Evolutionary conservation across 2,797 vertebrate species (phyloP), one percentile per base, ranked within the genome.

Genomic region (Hoplostethus atlanticus): DNA sequence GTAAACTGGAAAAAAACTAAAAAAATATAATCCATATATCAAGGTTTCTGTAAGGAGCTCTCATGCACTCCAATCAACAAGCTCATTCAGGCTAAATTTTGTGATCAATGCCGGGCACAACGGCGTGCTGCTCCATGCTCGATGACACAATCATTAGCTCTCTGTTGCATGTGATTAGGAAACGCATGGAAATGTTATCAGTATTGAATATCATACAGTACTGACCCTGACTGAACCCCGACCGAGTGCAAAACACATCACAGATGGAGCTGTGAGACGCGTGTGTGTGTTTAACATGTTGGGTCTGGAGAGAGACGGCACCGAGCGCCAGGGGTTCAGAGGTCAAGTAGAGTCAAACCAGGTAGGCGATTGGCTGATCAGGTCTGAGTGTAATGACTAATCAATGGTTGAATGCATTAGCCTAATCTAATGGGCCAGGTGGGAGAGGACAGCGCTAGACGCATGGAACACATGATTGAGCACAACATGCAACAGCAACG

Each of bases 401-500:
- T 98, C 97, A 97, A 97, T 98, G 95, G 94, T 93, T 94, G 97
- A 97, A 97, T 98, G 96, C 95, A 97, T 98, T 97, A 97, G 88
- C 95, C 96, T 95, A 96, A 97, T 96, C 94, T 96, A 96, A 97
- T 95, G 95, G 95, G 95, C 94, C 96, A 97, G 96, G 96, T 97
- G 93, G 94, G 94, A 96, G 95, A 95, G 86, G 90, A 95, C 96
- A 95, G 95, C 95, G 93, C 91, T 92, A 97, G 96, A 98, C 95
- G 93, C 94, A 96, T 96, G 95, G 94, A 90, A 95, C 95, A 96
- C 93, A 93, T 94, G 94, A 95, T 97, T 95, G 96, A 97, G 95
- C 94, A 92, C 95, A 96, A 96, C 96, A 96, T 96, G 96, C 93
- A 95, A 94, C 94, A 96, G 95, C 94, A 93, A 89, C 84, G 11